Percentiles rank a stretch among this genome's conserved stretches.
phyloP scores from a whole-genome alignment of 1,140 invertebrate species.

The Atta texana region DNA sequence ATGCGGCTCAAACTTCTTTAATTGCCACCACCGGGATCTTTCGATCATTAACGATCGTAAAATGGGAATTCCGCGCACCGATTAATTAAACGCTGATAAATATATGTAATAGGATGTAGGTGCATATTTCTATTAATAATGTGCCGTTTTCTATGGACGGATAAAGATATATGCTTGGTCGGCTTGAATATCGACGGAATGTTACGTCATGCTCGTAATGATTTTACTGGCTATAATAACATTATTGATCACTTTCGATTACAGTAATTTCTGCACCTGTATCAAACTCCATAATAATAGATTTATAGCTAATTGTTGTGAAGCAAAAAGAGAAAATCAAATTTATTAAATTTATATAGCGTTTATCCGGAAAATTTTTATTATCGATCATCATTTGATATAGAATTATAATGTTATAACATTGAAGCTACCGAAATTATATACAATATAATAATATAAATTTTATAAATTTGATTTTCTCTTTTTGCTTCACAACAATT shows the following conservation, averaged over 20 bases:
- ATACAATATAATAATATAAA: too few relatives aligned
- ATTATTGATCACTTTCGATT: conserved; percentile 26
- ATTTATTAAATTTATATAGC: neutral
- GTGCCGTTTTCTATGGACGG: neutral
- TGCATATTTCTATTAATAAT: neutral
- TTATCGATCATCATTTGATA: neutral
- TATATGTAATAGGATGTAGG: too few relatives aligned
- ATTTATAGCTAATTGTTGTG: neutral
- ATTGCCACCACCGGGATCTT: conserved; percentile 31
- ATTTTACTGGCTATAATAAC: neutral
- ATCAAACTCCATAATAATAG: neutral
- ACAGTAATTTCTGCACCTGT: neutral
- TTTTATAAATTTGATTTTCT: too few relatives aligned
- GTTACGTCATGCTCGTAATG: conserved; percentile 38
- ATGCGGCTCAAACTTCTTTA: conserved; percentile 15
- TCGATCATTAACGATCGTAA: conserved; percentile 23
- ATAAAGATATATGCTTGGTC: neutral
- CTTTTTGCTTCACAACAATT: too few relatives aligned
- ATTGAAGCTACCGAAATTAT: too few relatives aligned
- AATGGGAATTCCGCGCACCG: conserved; percentile 15
- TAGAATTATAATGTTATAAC: too few relatives aligned
- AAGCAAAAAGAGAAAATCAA: too few relatives aligned
- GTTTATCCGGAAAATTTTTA: neutral
- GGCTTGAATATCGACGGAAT: neutral
- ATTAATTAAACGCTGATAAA: conserved; percentile 33